Evolutionary conservation across 2,797 vertebrate species (phyloP).

Genomic region (Sparidentex hasta): DNA sequence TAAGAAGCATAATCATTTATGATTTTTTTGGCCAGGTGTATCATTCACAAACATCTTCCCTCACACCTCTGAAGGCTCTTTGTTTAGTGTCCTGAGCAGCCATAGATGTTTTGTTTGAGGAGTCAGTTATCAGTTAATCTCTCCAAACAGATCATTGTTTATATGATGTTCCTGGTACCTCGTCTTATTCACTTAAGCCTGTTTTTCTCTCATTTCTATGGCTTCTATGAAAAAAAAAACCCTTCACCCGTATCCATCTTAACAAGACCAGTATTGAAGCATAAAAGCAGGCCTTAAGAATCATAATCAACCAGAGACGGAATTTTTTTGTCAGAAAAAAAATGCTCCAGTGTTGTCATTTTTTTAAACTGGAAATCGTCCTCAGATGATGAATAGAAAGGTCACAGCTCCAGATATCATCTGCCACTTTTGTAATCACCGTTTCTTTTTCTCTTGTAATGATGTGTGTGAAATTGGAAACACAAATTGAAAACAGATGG

Average conservation of each 20-base stretch:
- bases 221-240: background rate
- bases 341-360: background rate
- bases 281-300: background rate
- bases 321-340: conserved; percentile 4
- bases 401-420: conserved; percentile 14
- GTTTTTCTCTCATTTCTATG: background rate
- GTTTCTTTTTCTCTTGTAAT: background rate
- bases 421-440: background rate
- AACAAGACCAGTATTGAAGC: background rate
- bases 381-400: background rate
- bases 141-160: background rate
- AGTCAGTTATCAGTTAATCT: conserved; percentile 1
- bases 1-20: too few relatives aligned
- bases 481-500: conserved; percentile 29
- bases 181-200: background rate
- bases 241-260: background rate
- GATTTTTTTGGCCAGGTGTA: background rate
- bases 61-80: background rate
- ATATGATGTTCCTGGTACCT: background rate
- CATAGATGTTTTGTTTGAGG: background rate
- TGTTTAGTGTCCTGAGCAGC: background rate
- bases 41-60: too few relatives aligned
- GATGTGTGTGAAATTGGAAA: conserved; percentile 19
- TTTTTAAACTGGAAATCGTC: background rate
- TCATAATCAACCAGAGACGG: background rate